Conservation (phyloP, 2,888 invertebrate species). For the Lampropteryx suffumata region DNA sequence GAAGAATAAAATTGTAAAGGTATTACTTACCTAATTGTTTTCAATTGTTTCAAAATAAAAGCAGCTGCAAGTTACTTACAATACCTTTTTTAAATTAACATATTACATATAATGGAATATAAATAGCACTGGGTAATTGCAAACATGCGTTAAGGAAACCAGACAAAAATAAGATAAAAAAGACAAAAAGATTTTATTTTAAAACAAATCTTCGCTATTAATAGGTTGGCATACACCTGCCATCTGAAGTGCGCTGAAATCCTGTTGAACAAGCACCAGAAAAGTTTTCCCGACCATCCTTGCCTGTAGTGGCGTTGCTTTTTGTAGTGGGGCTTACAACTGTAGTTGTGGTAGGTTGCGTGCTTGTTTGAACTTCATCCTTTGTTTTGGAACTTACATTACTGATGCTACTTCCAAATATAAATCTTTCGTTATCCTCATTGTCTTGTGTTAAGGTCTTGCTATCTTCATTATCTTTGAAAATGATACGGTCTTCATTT, state of each 20-base stretch:
- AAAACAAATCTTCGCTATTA: constrained; percentile 10
- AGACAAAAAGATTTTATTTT: background rate
- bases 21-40: no score
- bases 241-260: constrained; percentile 58
- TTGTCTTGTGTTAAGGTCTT: background rate
- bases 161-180: background rate
- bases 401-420: background rate
- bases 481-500: constrained; percentile 21
- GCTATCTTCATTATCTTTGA: constrained; percentile 29
- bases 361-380: constrained; percentile 9
- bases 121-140: no score
- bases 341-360: constrained; percentile 22
- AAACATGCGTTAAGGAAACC: no score
- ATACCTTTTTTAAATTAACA: no score
- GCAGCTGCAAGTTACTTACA: no score
- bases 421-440: no score
- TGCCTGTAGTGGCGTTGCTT: constrained; percentile 35
- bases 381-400: background rate
- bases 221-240: constrained; percentile 56
- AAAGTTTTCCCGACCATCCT: constrained; percentile 62
- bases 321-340: constrained; percentile 17
- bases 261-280: constrained; percentile 56
- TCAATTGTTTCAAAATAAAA: no score
- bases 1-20: constrained; percentile 27
- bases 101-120: no score